Evolutionary conservation across 2,797 vertebrate genomes (phyloP).

Genomic region (Squalus acanthias): DNA sequence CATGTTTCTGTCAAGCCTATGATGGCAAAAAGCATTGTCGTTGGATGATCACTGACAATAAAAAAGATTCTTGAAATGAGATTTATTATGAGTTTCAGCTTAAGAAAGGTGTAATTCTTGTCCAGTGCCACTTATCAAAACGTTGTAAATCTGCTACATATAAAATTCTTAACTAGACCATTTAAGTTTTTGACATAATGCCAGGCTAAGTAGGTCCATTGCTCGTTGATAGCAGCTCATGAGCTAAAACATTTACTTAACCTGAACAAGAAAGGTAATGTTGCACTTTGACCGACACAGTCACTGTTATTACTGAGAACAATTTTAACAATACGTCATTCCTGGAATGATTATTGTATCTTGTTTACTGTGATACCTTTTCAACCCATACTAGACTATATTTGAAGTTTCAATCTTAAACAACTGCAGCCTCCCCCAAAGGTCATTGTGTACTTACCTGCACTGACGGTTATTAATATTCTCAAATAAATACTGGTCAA

Average conservation of each 20-base stretch:
- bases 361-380: background rate
- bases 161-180: slow-evolving; percentile 79
- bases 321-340: background rate
- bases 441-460: background rate
- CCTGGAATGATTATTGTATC: background rate
- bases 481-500: background rate
- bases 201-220: slow-evolving; percentile 67
- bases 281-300: slow-evolving; percentile 49
- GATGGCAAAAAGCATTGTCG: slow-evolving; percentile 90
- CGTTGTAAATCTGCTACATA: slow-evolving; percentile 82
- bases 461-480: background rate
- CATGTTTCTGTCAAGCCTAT: slow-evolving; percentile 97
- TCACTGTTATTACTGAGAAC: slow-evolving; percentile 41
- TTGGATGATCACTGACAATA: slow-evolving; percentile 85
- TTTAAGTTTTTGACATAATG: slow-evolving; percentile 72
- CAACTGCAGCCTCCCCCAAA: background rate
- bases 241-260: slow-evolving; percentile 66
- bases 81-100: slow-evolving; percentile 90
- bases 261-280: slow-evolving; percentile 60
- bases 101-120: slow-evolving; percentile 85
- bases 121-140: slow-evolving; percentile 84
- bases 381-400: background rate
- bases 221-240: slow-evolving; percentile 58
- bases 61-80: slow-evolving; percentile 75
- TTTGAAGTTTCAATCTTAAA: slow-evolving; percentile 2